Evolutionary conservation across 2,113 vertebrate species (phyloP), one percentile per base, ranked within the genome.

Genomic region (Aphyosemion australe): DNA sequence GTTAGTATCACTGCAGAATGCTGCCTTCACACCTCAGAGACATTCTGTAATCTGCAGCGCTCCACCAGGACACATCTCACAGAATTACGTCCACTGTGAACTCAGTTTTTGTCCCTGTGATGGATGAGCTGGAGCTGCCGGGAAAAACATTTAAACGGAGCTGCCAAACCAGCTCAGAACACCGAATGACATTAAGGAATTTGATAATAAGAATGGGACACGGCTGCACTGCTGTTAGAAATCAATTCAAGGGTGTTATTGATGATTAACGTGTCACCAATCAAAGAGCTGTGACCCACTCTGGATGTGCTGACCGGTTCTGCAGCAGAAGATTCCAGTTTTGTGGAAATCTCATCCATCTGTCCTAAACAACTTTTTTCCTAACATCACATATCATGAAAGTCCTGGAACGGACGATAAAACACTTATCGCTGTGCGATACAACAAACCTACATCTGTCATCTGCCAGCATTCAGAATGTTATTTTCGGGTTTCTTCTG

Each of bases 61-160:
- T 76, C 72, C 60, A 64, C 63, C 64, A 37, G 72, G 61, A 74
- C 75, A 59, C 10, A 37, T 76, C 65, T 74, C 61, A 82, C 78
- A 80, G 79, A 84, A 65, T 63, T 61, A 80, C 37, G 61, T 61
- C 64, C 61, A 11, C 12, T 11, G 64, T 59, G 61, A 58, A 63
- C 34, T 71, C 65, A 45, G 59, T 82, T 59, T 76, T 83, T 81
- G 83, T 75, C 54, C 4, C 13, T 52, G 19, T 88, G 82, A 81
- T 69, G 32, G 69, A 84, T 82, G 76, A 65, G 73, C 63, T 8
- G 1, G 45, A 31, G 18, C 69, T 66, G 34, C 6, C 9, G 43
- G 61, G 67, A 51, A 71, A 57, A 64, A 39, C 42, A 50, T 62
- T 61, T 55, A 46, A 74, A 26, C 32, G 51, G 41, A 64, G 59